Base-by-base conservation (phyloP, 2,888 invertebrate species). In the Drosophila borealis region DNA sequence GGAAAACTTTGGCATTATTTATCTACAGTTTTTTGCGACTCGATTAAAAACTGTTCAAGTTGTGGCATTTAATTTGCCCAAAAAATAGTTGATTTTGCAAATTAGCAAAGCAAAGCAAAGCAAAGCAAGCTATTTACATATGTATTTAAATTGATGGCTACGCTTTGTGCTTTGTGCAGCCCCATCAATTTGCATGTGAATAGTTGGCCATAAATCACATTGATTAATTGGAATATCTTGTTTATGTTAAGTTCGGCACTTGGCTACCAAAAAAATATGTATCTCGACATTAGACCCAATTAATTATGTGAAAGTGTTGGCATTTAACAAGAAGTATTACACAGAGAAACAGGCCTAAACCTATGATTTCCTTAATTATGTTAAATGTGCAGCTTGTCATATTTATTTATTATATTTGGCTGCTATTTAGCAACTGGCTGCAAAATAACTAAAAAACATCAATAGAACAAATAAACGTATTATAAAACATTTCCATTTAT, bases 181-280 rank as follows among this genome's bases (percentile, higher is more conserved):
- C 50, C 34, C 14, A 53, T 39, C 44, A n/a, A 63, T 72, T 76
- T 80, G 69, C 70, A 69, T 74, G 25, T 55, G 50, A 70, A 80
- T 74, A 62, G 73, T 66, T 60, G 44, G 39, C 21, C 39, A 78
- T 87, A 78, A 81, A 82, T 82, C 88, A 75, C 49, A 54, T 66
- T 87, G 82, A 84, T 84, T 87, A 78, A 81, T 83, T 60, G 51
- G 51, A 37, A 33, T 36, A 39, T 66, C 70, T 63, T 65, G 63
- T 71, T 57, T 73, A 39, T 64, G 67, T 57, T 65, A 70, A 68
- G 77, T 59, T 71, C 54, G 53, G 65, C 72, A 34, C 46, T 41
- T 41, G 60, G 78, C 80, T 80, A 71, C 84, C 70, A 84, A 49
- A 51, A 66, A 33, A 17, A 33, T 48, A 48, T 56, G 17, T 61